phyloP scores from a whole-genome alignment of 2,888 invertebrate species.

The Drosophila engyochracea region DNA sequence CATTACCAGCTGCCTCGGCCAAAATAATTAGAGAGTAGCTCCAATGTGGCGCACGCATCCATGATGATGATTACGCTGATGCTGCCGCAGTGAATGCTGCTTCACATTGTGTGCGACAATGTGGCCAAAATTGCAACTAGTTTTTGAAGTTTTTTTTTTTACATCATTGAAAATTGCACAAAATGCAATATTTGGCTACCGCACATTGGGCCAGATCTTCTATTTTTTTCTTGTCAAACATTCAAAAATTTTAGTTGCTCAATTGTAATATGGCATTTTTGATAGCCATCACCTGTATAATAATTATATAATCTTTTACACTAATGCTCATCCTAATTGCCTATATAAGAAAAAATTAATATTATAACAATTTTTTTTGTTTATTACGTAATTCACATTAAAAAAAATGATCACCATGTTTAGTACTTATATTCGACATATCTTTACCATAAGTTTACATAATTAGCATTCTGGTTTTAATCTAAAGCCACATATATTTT shows the following conservation, averaged over 20 bases:
- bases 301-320: background rate
- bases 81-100: slow-evolving; percentile 44
- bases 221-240: background rate
- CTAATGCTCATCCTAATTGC: background rate
- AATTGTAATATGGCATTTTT: background rate
- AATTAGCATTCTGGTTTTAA: background rate
- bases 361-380: background rate
- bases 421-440: background rate
- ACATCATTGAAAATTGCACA: slow-evolving; percentile 43
- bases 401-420: background rate
- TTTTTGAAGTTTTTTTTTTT: slow-evolving; percentile 30
- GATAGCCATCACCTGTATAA: background rate
- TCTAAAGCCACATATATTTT: background rate
- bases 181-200: slow-evolving; percentile 39
- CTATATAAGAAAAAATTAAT: background rate
- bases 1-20: slow-evolving; percentile 52
- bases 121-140: slow-evolving; percentile 55
- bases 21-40: slow-evolving; percentile 63
- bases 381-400: background rate
- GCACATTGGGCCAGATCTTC: background rate
- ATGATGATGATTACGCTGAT: slow-evolving; percentile 27
- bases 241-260: background rate
- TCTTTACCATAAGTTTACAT: background rate
- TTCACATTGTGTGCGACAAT: slow-evolving; percentile 27
- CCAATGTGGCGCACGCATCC: slow-evolving; percentile 69